Base-by-base conservation (phyloP, 2,888 invertebrate genomes). In the Autographa pulchrina region DNA sequence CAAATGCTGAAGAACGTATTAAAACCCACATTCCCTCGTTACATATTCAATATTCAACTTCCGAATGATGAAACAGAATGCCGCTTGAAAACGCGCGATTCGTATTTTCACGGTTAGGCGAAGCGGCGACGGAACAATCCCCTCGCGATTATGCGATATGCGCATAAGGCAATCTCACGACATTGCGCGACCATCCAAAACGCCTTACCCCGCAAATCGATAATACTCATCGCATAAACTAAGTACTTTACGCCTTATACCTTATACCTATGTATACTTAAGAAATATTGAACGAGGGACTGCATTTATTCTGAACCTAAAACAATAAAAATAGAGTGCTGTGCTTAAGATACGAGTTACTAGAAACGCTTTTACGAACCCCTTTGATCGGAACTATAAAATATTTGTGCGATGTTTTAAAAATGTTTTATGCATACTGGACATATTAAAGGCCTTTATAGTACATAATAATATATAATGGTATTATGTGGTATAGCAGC, bases 221-320 rank as follows among this genome's bases (percentile, higher is more conserved):
- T 56, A 56, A 56, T 56, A 56, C 54, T 56, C 54, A 56, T 56
- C 54, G 54, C 25, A 56, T 56, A 56, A 56, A 56, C 54, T 56
- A 56, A 56, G 54, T 56, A 56, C 54, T 56, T 56, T 56, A 56
- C 54, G 25, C 20, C 54, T 56, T 13, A 25, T 56, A 56, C 13
- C 25, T n/a, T 4, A 25, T 25, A 56, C 11, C 8, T 6, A 20
- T 18, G 8, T 56, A 56, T 25, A 13, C 13, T 6, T 8, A 56
- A 56, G 54, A 9, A 20, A 56, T 56, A 56, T 56, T 18, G 54
- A 20, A 56, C 54, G 54, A 56, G 54, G 20, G 20, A 56, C 25
- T 56, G 54, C 54, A 56, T 56, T 56, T 56, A 25, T 56, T 56
- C 54, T 25, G 54, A 56, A 25, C 54, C 54, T 56, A 56, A 56